phyloP scores from a whole-genome alignment of 2,113 vertebrate species.

The Esox niger region DNA sequence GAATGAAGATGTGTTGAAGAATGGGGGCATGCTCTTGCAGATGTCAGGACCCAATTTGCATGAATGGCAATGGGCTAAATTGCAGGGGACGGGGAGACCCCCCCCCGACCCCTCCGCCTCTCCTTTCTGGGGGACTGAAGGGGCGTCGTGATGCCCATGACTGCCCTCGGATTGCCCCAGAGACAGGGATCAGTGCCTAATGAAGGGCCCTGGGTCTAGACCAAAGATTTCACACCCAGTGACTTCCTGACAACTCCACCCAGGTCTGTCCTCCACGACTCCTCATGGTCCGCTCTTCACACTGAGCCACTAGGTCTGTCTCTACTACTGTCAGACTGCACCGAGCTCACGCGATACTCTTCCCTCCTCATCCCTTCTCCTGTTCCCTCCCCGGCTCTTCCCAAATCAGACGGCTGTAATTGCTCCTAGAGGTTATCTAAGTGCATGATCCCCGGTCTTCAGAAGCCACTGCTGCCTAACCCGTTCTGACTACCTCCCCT shows the following conservation, averaged over 20 bases:
- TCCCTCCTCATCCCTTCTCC: slow-evolving; percentile 48
- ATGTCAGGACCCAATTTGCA: slow-evolving; percentile 74
- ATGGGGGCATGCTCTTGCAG: slow-evolving; percentile 68
- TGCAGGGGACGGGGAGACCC: slow-evolving; percentile 64
- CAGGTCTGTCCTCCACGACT: slow-evolving; percentile 60
- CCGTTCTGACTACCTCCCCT: neutral
- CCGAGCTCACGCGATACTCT: slow-evolving; percentile 39
- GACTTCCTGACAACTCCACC: slow-evolving; percentile 73
- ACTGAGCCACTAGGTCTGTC: too few species aligned
- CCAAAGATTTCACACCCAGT: slow-evolving; percentile 74
- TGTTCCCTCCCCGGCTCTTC: slow-evolving; percentile 60
- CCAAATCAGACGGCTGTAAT: slow-evolving; percentile 75
- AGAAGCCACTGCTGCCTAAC: slow-evolving; percentile 25
- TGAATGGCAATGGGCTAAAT: slow-evolving; percentile 75
- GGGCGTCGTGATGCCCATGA: slow-evolving; percentile 68
- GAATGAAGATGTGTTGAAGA: slow-evolving; percentile 71
- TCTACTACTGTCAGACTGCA: slow-evolving; percentile 49
- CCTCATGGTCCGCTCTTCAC: too few species aligned
- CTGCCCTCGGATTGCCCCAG: slow-evolving; percentile 62
- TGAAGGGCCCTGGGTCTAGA: slow-evolving; percentile 66
- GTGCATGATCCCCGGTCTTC: slow-evolving; percentile 60
- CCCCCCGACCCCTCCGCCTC: slow-evolving; percentile 38
- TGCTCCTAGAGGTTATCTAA: slow-evolving; percentile 78
- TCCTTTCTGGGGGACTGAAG: slow-evolving; percentile 49
- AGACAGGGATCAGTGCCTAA: slow-evolving; percentile 72